These are phyloP conservation scores for Pseudomyrmex concolor DNA, from an alignment of 1,140 invertebrate genomes.

Conservation along the genomic window DNA sequence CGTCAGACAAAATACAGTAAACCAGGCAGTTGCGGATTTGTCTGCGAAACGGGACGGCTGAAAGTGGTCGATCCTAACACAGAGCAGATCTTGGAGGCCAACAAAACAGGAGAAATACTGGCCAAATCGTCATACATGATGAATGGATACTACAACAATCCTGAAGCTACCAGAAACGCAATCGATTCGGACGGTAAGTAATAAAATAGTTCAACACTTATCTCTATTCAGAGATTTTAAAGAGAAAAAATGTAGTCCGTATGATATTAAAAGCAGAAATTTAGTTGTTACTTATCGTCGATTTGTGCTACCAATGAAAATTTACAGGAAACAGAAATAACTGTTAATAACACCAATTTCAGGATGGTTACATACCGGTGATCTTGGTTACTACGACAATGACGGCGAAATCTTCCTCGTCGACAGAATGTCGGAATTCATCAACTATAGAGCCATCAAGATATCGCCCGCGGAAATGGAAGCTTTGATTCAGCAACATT, in stretches of 20 bases:
- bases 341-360: not conserved
- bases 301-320: not conserved
- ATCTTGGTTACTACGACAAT: constrained; percentile 83
- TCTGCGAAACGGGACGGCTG: constrained; percentile 67
- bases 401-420: constrained; percentile 84
- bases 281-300: too few relatives aligned
- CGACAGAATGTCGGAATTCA: constrained; percentile 87
- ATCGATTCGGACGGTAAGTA: constrained; percentile 85
- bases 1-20: constrained; percentile 49
- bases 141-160: constrained; percentile 73
- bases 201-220: constrained; percentile 9
- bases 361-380: constrained; percentile 75
- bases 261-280: too few relatives aligned
- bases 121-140: constrained; percentile 78
- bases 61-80: constrained; percentile 82
- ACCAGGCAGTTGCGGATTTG: constrained; percentile 77
- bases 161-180: constrained; percentile 82
- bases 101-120: constrained; percentile 81
- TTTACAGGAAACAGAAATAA: not conserved
- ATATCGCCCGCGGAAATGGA: constrained; percentile 85
- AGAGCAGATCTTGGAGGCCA: constrained; percentile 78
- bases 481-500: constrained; percentile 88
- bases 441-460: constrained; percentile 81
- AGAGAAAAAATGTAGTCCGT: not conserved
- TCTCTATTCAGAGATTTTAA: constrained; percentile 17